Evolutionary conservation across 2,888 invertebrate genomes (phyloP).

Genomic region (Agriopis marginaria): DNA sequence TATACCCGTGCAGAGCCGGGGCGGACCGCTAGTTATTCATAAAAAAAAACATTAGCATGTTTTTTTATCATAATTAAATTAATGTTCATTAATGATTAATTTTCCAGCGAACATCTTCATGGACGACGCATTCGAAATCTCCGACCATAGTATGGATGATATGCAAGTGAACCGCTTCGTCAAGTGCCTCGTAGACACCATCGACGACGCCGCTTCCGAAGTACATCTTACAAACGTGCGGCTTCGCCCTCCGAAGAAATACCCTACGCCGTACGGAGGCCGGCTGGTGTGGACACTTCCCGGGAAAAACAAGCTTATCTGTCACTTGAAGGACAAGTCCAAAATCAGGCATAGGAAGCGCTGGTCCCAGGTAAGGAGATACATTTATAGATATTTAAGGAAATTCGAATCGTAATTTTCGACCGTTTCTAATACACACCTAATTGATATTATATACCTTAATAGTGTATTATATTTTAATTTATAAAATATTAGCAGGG

Average conservation of each 20-base stretch:
- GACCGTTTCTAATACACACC: too few relatives aligned
- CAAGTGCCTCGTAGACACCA: constrained; percentile 88
- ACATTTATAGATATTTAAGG: too few relatives aligned
- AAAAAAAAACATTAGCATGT: too few relatives aligned
- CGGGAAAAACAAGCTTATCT: constrained; percentile 93
- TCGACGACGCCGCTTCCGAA: constrained; percentile 91
- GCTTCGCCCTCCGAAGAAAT: constrained; percentile 90
- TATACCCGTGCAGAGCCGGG: too few relatives aligned
- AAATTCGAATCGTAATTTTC: too few relatives aligned
- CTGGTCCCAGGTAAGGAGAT: constrained; percentile 92
- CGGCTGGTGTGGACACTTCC: constrained; percentile 94
- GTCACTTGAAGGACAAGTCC: constrained; percentile 95
- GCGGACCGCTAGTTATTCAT: too few relatives aligned
- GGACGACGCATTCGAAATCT: constrained; percentile 92
- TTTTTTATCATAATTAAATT: too few relatives aligned
- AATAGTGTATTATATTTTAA: too few relatives aligned
- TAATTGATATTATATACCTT: too few relatives aligned
- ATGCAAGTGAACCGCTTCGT: constrained; percentile 94
- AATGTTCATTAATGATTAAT: not conserved
- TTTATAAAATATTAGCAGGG: too few relatives aligned
- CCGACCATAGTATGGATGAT: constrained; percentile 88
- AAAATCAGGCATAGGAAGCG: constrained; percentile 96
- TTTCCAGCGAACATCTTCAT: constrained; percentile 92
- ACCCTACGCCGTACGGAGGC: constrained; percentile 95
- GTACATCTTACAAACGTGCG: constrained; percentile 89